These are phyloP conservation scores for Megaceryle torquata DNA, from an alignment of 2,113 vertebrate genomes.

Conservation along the genomic window DNA sequence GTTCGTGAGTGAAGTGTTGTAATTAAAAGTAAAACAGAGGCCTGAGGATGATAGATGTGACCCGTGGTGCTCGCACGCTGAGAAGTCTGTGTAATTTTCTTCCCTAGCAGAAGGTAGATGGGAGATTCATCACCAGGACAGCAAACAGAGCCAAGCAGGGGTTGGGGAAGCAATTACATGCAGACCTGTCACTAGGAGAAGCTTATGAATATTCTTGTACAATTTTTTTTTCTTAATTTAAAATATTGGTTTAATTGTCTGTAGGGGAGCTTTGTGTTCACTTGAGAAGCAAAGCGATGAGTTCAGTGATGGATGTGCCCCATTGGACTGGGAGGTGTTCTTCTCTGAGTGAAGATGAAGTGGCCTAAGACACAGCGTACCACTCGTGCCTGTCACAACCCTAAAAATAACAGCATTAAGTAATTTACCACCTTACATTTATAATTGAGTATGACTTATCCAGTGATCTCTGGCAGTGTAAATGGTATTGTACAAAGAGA, in stretches of 20 bases:
- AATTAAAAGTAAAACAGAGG: slow-evolving; percentile 69
- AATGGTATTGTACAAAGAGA: not conserved
- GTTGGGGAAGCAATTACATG: slow-evolving; percentile 48
- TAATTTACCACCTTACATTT: not conserved
- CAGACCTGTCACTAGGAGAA: slow-evolving; percentile 55
- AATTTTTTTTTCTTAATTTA: slow-evolving; percentile 14
- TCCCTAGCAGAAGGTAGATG: slow-evolving; percentile 17
- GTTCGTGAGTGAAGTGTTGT: slow-evolving; percentile 62
- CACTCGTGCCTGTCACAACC: not conserved
- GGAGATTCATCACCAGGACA: slow-evolving; percentile 67
- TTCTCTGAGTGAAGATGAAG: not conserved
- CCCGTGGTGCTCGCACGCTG: not conserved
- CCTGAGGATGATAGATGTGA: slow-evolving; percentile 61
- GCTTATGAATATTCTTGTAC: slow-evolving; percentile 52
- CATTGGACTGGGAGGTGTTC: not conserved
- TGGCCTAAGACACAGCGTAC: not conserved
- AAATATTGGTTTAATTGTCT: slow-evolving; percentile 46
- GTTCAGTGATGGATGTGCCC: slow-evolving; percentile 21
- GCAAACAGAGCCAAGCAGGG: slow-evolving; percentile 25
- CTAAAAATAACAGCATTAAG: not conserved
- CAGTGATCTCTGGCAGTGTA: slow-evolving; percentile 1
- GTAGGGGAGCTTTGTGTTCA: not conserved
- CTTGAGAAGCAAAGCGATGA: slow-evolving; percentile 19
- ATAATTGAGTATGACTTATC: not conserved
- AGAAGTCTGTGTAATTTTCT: slow-evolving; percentile 24